Evolutionary conservation across 2,888 invertebrate species (phyloP), one percentile per base, ranked within the genome.

Genomic region (Euphydryas editha): DNA sequence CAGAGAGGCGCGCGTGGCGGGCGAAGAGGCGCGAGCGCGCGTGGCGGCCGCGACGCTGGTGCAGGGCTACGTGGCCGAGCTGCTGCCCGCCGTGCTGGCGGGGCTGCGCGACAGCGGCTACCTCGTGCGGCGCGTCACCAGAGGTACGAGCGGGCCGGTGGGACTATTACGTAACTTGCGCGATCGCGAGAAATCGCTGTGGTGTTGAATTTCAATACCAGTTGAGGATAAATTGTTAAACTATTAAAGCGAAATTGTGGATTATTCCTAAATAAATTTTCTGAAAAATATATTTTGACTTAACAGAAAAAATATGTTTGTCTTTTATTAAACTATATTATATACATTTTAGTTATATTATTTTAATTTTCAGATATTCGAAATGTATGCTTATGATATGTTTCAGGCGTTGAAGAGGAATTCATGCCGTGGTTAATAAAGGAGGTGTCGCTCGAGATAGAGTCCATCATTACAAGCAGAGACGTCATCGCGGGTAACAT

Each of bases 341-440:
- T n/a, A n/a, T n/a, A n/a, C n/a, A n/a, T n/a, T n/a, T n/a, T n/a
- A n/a, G n/a, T n/a, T n/a, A n/a, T n/a, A n/a, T n/a, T n/a, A n/a
- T n/a, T n/a, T n/a, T 5, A 21, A 21, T 49, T 21, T 5, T 15
- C 6, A 49, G 10, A 13, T 21, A 6, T 11, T 13, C 0, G 13
- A 10, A 5, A 21, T 49, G 4, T 11, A 15, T 11, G 6, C 11
- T 49, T 20, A 20, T 11, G 20, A 5, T 49, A 10, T 20, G 1
- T 30, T 30, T n/a, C 15, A 95, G 96, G 96, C 68, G 94, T 96
- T 42, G 96, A 96, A 78, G 95, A 97, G 75, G 95, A 95, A 62
- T 97, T 97, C 90, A 95, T 97, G 94, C 97, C 98, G 59, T 98
- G 98, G 98, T 90, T 98, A 73, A 95, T 96, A 90, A 94, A 94